Evolutionary conservation across 2,888 invertebrate species (phyloP).

Genomic region (Acronicta psi): DNA sequence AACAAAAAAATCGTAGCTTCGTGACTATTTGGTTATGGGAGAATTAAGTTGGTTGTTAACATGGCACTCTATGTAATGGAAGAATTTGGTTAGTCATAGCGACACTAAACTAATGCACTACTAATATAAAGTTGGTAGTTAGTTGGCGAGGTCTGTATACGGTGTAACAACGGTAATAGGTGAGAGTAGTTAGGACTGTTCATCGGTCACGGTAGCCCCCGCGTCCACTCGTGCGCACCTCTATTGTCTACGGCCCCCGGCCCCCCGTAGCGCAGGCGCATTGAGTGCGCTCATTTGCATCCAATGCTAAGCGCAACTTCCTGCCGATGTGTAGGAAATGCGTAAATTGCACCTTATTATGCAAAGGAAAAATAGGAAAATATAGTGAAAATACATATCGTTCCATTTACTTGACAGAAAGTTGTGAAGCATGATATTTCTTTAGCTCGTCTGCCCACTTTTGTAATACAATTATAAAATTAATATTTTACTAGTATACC

Average conservation of each 20-base stretch:
- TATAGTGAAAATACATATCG: neutral
- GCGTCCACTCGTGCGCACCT: slow-evolving; percentile 32
- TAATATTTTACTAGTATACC: too few relatives aligned
- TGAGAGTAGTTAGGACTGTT: slow-evolving; percentile 21
- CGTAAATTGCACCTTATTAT: slow-evolving; percentile 32
- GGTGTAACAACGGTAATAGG: slow-evolving; percentile 11
- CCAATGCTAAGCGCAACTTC: slow-evolving; percentile 52
- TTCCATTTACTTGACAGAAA: too few relatives aligned
- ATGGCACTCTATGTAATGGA: too few relatives aligned
- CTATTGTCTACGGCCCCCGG: slow-evolving; percentile 44
- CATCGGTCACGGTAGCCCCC: slow-evolving; percentile 31
- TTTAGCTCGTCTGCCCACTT: too few relatives aligned
- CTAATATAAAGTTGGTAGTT: too few relatives aligned
- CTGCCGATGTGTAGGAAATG: slow-evolving; percentile 47
- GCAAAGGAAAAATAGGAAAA: slow-evolving; percentile 32
- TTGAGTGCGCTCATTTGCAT: slow-evolving; percentile 52
- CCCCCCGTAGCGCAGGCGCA: slow-evolving; percentile 24
- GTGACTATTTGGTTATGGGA: too few relatives aligned
- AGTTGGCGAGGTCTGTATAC: neutral
- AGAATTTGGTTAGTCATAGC: too few relatives aligned
- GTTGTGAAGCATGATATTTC: too few relatives aligned
- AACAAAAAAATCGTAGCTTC: neutral
- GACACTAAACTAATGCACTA: too few relatives aligned
- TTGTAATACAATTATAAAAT: too few relatives aligned
- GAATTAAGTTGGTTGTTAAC: too few relatives aligned